Base-by-base conservation (phyloP, 1,140 invertebrate species). In the Heliconius nattereri region DNA sequence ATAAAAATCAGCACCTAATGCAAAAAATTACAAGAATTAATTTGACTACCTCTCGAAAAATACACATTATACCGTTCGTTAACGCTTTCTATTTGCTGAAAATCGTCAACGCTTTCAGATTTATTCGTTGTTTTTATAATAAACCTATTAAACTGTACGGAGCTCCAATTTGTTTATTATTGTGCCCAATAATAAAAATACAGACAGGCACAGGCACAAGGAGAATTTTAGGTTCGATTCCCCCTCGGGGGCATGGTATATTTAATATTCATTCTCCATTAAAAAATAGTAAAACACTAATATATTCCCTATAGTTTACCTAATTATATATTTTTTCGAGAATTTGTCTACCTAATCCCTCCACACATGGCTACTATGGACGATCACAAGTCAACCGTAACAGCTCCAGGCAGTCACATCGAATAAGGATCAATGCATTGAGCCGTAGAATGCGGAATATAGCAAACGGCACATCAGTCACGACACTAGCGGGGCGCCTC, bases 391-490 rank as follows among this genome's bases (percentile, higher is more conserved):
- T 75, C 71, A 73, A 78, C 49, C 73, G 19, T 37, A 78, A 75
- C 20, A 35, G 35, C 54, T 40, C 73, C 32, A 57, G 54, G 26
- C 45, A 52, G 73, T 74, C 78, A 73, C 35, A 26, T 79, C 60
- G 45, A 75, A 79, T 79, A 79, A 71, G 70, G 78, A 79, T 75
- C 73, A 79, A 73, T 49, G 54, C 66, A 79, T 32, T 37, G 73
- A 57, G 66, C 57, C 73, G 73, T 79, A 79, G 73, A 79, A 79
- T 79, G 78, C 78, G 78, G 78, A 79, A 79, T 79, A 75, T 35
- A 8, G 49, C 73, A 75, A 70, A 37, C 60, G 37, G 60, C 77
- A 70, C 73, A 70, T 79, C 71, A 54, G 45, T 75, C 73, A 32
- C 26, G 73, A 75, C 54, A 66, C 29, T 75, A 75, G 74, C 23